These are phyloP conservation scores for Varanus salvator DNA, from an alignment of 2,113 vertebrate species.

Conservation along the genomic window DNA sequence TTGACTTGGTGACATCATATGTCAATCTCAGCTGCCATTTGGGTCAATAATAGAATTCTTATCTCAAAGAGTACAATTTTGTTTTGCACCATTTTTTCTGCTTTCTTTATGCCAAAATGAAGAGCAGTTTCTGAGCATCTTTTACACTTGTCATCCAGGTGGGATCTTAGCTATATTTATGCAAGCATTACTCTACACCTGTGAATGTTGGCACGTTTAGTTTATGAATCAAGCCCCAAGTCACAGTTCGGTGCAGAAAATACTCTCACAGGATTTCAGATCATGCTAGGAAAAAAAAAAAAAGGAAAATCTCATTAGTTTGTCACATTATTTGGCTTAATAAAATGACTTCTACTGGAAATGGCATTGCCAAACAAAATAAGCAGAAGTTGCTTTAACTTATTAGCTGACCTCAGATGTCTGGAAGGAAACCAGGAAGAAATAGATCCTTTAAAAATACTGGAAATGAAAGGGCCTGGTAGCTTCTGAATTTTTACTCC, in stretches of 20 bases:
- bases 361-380: conserved; percentile 15
- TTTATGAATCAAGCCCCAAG: conserved; percentile 31
- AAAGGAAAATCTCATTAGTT: background rate
- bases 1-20: background rate
- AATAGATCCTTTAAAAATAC: background rate
- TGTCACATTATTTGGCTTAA: conserved; percentile 47
- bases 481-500: conserved; percentile 6
- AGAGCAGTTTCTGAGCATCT: background rate
- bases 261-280: background rate
- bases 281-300: conserved; percentile 21
- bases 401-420: conserved; percentile 3
- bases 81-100: background rate
- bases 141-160: background rate
- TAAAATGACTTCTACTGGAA: conserved; percentile 30
- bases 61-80: background rate
- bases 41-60: conserved; percentile 16
- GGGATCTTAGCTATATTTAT: background rate
- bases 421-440: background rate
- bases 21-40: background rate
- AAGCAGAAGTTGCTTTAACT: conserved; percentile 27
- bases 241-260: conserved; percentile 38
- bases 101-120: conserved; percentile 26
- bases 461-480: background rate
- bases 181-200: conserved; percentile 30
- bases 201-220: conserved; percentile 9